Evolutionary conservation across 2,888 invertebrate species (phyloP).

Genomic region (Phengaris arion): DNA sequence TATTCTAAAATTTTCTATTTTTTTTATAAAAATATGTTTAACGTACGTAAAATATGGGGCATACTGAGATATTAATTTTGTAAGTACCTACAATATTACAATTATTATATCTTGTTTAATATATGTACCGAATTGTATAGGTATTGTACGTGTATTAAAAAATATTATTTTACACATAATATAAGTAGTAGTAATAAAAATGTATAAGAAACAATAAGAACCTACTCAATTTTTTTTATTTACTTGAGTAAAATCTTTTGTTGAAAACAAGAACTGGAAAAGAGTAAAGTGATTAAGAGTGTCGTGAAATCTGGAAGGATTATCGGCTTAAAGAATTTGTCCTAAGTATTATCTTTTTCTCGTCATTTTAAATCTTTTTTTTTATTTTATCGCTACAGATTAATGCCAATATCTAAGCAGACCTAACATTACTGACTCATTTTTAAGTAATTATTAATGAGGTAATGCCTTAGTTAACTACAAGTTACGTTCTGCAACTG

Average conservation of each 20-base stretch:
- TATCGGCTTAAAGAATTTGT: conserved; percentile 24
- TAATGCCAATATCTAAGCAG: not conserved
- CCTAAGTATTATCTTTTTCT: conserved; percentile 9
- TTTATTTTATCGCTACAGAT: conserved; percentile 16
- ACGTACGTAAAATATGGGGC: too few relatives aligned
- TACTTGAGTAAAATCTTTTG: not conserved
- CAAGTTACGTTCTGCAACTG: not conserved
- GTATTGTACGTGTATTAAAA: too few relatives aligned
- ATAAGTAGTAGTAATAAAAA: not conserved
- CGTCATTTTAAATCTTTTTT: conserved; percentile 7
- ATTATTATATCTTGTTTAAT: too few relatives aligned
- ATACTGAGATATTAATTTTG: too few relatives aligned
- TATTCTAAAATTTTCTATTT: not conserved
- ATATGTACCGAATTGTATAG: too few relatives aligned
- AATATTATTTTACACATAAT: too few relatives aligned
- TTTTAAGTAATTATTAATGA: conserved; percentile 24
- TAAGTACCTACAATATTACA: too few relatives aligned
- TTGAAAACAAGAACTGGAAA: not conserved
- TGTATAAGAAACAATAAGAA: not conserved
- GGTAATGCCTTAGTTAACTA: not conserved
- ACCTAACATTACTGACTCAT: not conserved
- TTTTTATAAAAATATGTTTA: not conserved
- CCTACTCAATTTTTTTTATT: not conserved
- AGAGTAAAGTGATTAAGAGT: conserved; percentile 13
- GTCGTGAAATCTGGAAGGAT: conserved; percentile 14